phyloP scores from a whole-genome alignment of 1,140 invertebrate genomes.

The Spodoptera litura region DNA sequence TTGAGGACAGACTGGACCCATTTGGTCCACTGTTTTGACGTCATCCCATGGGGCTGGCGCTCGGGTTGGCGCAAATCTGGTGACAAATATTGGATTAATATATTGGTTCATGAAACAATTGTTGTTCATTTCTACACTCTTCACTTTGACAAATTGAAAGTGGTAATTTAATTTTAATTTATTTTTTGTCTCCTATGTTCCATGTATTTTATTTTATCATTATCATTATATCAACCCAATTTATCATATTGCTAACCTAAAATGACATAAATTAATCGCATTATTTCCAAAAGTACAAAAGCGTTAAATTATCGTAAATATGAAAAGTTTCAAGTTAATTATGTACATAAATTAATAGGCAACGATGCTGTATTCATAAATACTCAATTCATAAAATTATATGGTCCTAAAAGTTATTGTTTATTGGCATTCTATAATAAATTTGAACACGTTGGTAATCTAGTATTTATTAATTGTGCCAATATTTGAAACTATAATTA shows the following conservation, averaged over 20 bases:
- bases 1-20: conserved; percentile 96
- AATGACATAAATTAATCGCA: background rate
- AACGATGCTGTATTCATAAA: conserved; percentile 22
- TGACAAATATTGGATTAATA: conserved; percentile 31
- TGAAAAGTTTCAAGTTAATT: conserved; percentile 35
- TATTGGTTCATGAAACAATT: background rate
- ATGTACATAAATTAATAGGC: conserved; percentile 35
- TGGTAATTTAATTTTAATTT: no score
- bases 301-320: conserved; percentile 34
- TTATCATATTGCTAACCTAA: no score
- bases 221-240: no score
- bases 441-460: background rate
- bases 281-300: conserved; percentile 4
- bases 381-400: conserved; percentile 33
- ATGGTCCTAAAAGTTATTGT: conserved; percentile 21
- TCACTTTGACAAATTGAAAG: no score
- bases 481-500: no score
- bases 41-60: conserved; percentile 96
- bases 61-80: conserved; percentile 95
- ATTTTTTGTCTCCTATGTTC: no score
- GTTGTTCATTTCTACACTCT: no score
- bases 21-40: conserved; percentile 91
- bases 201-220: no score
- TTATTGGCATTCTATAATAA: background rate
- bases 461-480: background rate